Conservation (phyloP, 2,888 invertebrate species). For the Drosophila ezoana region DNA sequence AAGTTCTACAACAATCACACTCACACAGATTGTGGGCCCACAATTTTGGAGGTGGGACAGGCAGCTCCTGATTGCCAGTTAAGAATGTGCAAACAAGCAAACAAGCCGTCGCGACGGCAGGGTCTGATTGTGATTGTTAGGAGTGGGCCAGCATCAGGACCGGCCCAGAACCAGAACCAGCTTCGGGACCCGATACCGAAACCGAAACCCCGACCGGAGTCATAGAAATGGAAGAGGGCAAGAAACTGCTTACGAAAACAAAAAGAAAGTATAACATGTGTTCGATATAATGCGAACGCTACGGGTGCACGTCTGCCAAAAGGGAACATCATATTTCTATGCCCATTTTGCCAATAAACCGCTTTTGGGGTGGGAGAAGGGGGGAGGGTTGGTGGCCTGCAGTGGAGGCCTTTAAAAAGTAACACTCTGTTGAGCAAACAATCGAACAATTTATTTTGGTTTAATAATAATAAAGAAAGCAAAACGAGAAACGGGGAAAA, state of each 20-base stretch:
- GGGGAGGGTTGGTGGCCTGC: neutral
- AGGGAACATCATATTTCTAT: slow-evolving; percentile 58
- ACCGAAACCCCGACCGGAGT: neutral
- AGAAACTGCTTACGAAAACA: slow-evolving; percentile 68
- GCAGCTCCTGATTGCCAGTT: slow-evolving; percentile 66
- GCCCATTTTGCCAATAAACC: slow-evolving; percentile 50
- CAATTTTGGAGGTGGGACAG: slow-evolving; percentile 20
- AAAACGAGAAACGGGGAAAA: slow-evolving; percentile 36
- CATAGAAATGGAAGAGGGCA: slow-evolving; percentile 17
- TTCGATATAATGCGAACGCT: slow-evolving; percentile 44
- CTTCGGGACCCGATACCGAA: neutral
- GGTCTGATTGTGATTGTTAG: slow-evolving; percentile 60
- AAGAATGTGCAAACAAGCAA: slow-evolving; percentile 74
- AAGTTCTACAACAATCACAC: slow-evolving; percentile 59
- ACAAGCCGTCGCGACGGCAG: slow-evolving; percentile 53
- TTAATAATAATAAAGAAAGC: slow-evolving; percentile 62
- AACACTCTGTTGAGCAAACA: slow-evolving; percentile 69
- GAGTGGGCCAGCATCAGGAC: slow-evolving; percentile 10
- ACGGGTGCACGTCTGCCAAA: slow-evolving; percentile 1
- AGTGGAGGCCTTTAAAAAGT: slow-evolving; percentile 58
- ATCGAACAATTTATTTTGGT: slow-evolving; percentile 66
- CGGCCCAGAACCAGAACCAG: no score
- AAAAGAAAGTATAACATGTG: slow-evolving; percentile 60
- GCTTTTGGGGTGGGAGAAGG: slow-evolving; percentile 16
- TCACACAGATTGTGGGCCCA: slow-evolving; percentile 24